Base-by-base conservation (phyloP, 2,113 vertebrate genomes). In the Astur gentilis region DNA sequence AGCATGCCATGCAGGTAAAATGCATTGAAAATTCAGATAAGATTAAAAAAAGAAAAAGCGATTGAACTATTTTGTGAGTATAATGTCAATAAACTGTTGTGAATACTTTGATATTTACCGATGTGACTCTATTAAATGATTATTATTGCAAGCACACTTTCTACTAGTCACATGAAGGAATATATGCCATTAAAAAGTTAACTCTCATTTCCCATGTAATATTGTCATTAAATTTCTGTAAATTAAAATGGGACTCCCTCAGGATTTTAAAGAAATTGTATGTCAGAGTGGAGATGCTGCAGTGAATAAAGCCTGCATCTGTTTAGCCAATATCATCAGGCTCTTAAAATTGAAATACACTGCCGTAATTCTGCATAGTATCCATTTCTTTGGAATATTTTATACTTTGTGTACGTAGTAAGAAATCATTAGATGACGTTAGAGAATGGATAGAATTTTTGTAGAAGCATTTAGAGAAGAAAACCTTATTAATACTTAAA, bases 141-240 rank as follows among this genome's bases (percentile, higher is more conserved):
- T 93, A 22, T 82, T 71, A 95, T 70, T 75, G 42, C 65, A 69
- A 72, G 84, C 71, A 94, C 94, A 32, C 57, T 73, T 82, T 57
- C 60, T 17, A 25, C 57, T 44, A 47, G 36, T 45, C 90, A 86
- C 79, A 67, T 19, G 89, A 89, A 97, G 92, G 72, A 78, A 92
- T 34, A n/a, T 12, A 34, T 25, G 31, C 76, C 38, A 16, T 65
- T 76, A 83, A 58, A 23, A 94, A 96, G 87, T 82, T 69, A 93
- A 58, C 93, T 96, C 93, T 89, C 88, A 83, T 96, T 96, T 95
- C 67, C 88, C 70, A 3, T 57, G 65, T 87, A 70, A 95, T 84
- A 65, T 29, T 89, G 85, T 89, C 96, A 93, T 95, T 96, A 97
- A 94, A 96, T 93, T 90, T 85, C 96, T 94, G 90, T 44, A 87